Conservation (phyloP, 23 tunicate genomes). For the Trididemnum clinides region DNA sequence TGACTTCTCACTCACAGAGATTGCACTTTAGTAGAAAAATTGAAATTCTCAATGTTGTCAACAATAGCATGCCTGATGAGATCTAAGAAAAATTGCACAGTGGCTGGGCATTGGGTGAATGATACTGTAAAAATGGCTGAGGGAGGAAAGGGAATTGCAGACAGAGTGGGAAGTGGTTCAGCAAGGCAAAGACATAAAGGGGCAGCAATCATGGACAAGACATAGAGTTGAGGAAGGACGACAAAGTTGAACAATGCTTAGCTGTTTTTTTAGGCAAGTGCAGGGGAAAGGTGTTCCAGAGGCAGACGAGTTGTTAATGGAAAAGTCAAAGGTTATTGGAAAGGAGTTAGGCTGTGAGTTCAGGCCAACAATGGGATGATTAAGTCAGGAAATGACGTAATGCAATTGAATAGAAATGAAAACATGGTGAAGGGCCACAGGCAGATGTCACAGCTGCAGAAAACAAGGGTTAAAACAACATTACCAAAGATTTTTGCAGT, state of each 20-base stretch:
- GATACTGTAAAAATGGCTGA: too few relatives aligned
- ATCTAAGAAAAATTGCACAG: not conserved
- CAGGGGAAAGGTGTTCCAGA: not conserved
- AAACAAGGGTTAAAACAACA: not conserved
- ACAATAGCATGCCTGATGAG: not conserved
- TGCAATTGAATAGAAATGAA: not conserved
- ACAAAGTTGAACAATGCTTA: not conserved
- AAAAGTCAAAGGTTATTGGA: too few relatives aligned
- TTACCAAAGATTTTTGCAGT: not conserved
- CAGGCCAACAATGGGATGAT: not conserved
- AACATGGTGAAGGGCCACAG: not conserved
- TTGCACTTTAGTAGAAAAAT: not conserved
- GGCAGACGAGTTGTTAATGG: not conserved
- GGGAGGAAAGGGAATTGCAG: too few relatives aligned
- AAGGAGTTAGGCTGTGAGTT: too few relatives aligned
- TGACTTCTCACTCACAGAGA: not conserved
- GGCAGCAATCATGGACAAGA: not conserved
- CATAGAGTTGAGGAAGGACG: not conserved
- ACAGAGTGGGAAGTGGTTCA: not conserved
- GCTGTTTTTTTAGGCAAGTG: not conserved
- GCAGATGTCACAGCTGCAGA: not conserved
- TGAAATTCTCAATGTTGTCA: not conserved
- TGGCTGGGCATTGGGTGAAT: not conserved
- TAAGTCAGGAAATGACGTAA: not conserved
- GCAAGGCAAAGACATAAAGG: not conserved